Conservation (phyloP, 2,888 invertebrate species). For the Hydropsyche betteni region DNA sequence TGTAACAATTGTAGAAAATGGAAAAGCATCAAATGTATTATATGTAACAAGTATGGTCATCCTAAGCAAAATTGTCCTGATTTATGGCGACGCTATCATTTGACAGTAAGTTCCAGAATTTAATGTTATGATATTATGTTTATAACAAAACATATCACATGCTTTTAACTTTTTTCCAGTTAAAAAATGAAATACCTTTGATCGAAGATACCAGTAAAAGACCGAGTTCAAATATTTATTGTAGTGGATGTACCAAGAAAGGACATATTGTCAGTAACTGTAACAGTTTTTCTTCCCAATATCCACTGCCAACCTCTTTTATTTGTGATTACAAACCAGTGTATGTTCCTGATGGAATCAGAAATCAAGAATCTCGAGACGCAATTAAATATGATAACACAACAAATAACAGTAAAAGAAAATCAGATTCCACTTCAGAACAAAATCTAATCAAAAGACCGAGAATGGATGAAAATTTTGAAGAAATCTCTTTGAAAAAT, state of each 20-base stretch:
- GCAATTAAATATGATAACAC: neutral
- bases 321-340: conserved; percentile 46
- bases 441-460: conserved; percentile 53
- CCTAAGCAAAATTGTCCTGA: conserved; percentile 72
- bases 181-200: conserved; percentile 59
- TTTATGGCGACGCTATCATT: conserved; percentile 78
- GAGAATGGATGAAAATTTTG: neutral
- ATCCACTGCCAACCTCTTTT: conserved; percentile 40
- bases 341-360: conserved; percentile 47
- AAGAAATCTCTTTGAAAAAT: conserved; percentile 7
- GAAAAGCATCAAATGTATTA: conserved; percentile 63
- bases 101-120: conserved; percentile 66
- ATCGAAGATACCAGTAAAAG: conserved; percentile 56
- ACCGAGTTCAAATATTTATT: conserved; percentile 59
- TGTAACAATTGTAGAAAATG: conserved; percentile 71
- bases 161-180: conserved; percentile 56
- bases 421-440: conserved; percentile 53
- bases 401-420: conserved; percentile 52
- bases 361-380: conserved; percentile 3
- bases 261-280: conserved; percentile 66
- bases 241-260: conserved; percentile 67
- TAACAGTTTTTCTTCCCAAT: conserved; percentile 55
- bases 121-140: conserved; percentile 10
- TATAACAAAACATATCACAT: conserved; percentile 28
- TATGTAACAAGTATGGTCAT: conserved; percentile 74